Evolutionary conservation across 2,888 invertebrate genomes (phyloP), one percentile per base, ranked within the genome.

Genomic region (Drosophila mayaguana): DNA sequence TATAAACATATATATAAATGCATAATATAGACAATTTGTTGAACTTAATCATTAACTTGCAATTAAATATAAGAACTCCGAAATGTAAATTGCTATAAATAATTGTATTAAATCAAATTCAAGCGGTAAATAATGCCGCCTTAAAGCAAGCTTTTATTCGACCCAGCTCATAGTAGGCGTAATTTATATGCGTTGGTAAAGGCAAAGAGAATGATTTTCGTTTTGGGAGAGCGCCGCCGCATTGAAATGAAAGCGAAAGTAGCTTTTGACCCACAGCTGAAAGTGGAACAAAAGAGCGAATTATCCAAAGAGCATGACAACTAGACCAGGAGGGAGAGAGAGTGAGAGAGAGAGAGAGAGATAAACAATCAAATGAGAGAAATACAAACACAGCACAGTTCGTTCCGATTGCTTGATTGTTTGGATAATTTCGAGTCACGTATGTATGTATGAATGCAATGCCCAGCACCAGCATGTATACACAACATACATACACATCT

Each of bases 221-320:
- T 22, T 16, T 12, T 51, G 11, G 12, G 65, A 82, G 63, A 81
- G 88, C 88, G 69, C 75, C 72, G 66, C 14, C 68, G 78, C 69
- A 78, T 53, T 72, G 51, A 78, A 84, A 61, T 71, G 82, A 84
- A 89, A 89, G 61, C 81, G 84, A 84, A 78, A 84, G 84, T 81
- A 67, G 68, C 53, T 67, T 71, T 61, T 85, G 83, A 80, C 80
- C 73, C 64, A 77, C 70, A 89, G 59, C 69, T 71, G 65, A 67
- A 74, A 72, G 63, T 81, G 51, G 56, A 48, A 72, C 70, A 69
- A 9, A 71, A 83, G 85, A 87, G 73, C 42, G 38, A 25, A 61
- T 43, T 40, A 59, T 43, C 25, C 11, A 53, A 48, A 74, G 69
- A 75, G 69, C 22, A 57, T 8, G n/a, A 5, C 36, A 6, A 11